phyloP scores from a whole-genome alignment of 2,888 invertebrate species.

The Aplocera efformata region DNA sequence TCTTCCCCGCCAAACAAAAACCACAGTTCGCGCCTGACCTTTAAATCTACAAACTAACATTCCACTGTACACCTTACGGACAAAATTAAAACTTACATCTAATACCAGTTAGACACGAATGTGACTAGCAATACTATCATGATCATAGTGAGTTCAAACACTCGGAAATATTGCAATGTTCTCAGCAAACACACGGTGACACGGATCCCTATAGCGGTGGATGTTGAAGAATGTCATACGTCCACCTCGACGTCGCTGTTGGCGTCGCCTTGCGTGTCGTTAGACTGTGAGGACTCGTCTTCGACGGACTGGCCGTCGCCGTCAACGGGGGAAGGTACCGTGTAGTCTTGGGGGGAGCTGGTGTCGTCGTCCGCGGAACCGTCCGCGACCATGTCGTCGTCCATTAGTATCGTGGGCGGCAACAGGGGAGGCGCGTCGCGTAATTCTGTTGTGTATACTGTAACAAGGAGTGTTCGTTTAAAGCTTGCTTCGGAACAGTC shows the following conservation, averaged over 20 bases:
- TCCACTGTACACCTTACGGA: slow-evolving; percentile 24
- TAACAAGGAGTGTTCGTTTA: slow-evolving; percentile 35
- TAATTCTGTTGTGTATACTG: slow-evolving; percentile 70
- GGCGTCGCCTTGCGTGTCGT: slow-evolving; percentile 43
- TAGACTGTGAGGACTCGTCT: slow-evolving; percentile 50
- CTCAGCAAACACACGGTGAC: slow-evolving; percentile 22
- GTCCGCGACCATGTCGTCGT: slow-evolving; percentile 53
- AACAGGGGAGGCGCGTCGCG: slow-evolving; percentile 71
- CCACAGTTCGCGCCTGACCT: not conserved
- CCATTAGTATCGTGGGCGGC: slow-evolving; percentile 78
- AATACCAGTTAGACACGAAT: slow-evolving; percentile 45
- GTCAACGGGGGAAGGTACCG: slow-evolving; percentile 42
- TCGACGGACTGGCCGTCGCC: slow-evolving; percentile 14
- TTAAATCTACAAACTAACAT: slow-evolving; percentile 3
- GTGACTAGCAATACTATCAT: slow-evolving; percentile 48
- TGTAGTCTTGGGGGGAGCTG: slow-evolving; percentile 61
- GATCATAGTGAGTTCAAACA: slow-evolving; percentile 28
- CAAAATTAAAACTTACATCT: slow-evolving; percentile 33
- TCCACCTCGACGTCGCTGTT: slow-evolving; percentile 70
- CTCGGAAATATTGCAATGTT: slow-evolving; percentile 23
- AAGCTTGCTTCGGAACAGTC: too few species aligned
- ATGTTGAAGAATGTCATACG: slow-evolving; percentile 64
- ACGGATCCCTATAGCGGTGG: slow-evolving; percentile 49
- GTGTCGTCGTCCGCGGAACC: slow-evolving; percentile 60
- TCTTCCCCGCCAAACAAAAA: too few species aligned